Conservation (phyloP, 2,888 invertebrate genomes). For the Latheticus oryzae region DNA sequence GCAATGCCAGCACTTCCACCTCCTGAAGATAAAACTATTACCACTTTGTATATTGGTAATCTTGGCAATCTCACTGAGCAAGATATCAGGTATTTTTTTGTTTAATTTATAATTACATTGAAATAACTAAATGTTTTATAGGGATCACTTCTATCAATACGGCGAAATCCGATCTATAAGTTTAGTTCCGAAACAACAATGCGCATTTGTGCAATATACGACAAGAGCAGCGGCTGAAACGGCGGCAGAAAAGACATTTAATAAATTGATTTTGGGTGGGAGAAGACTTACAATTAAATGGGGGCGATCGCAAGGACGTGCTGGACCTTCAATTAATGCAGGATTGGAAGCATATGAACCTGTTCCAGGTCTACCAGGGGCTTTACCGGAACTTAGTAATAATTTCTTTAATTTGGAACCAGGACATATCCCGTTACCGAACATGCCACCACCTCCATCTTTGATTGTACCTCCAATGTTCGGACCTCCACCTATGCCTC, state of each 20-base stretch:
- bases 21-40: constrained; percentile 95
- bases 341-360: constrained; percentile 74
- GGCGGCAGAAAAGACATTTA: constrained; percentile 96
- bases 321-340: constrained; percentile 67
- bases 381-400: constrained; percentile 74
- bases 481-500: constrained; percentile 70
- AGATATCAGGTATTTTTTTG: constrained; percentile 75
- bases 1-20: constrained; percentile 95
- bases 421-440: constrained; percentile 65
- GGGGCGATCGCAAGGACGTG: constrained; percentile 93
- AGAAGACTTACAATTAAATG: constrained; percentile 96
- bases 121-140: constrained; percentile 56
- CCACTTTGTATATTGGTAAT: constrained; percentile 97
- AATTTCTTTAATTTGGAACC: constrained; percentile 77
- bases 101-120: neutral
- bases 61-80: constrained; percentile 91
- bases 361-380: constrained; percentile 82
- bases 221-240: constrained; percentile 89
- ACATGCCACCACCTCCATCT: constrained; percentile 65
- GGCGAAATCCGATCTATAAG: constrained; percentile 97
- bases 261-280: constrained; percentile 86
- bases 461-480: constrained; percentile 71
- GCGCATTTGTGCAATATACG: constrained; percentile 97
- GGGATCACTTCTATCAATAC: constrained; percentile 98
- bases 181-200: constrained; percentile 91